A percentile compares a stretch with the other conserved stretches of the same genome.
phyloP scores from a whole-genome alignment of 2,113 vertebrate genomes.

The Ochotona princeps region DNA sequence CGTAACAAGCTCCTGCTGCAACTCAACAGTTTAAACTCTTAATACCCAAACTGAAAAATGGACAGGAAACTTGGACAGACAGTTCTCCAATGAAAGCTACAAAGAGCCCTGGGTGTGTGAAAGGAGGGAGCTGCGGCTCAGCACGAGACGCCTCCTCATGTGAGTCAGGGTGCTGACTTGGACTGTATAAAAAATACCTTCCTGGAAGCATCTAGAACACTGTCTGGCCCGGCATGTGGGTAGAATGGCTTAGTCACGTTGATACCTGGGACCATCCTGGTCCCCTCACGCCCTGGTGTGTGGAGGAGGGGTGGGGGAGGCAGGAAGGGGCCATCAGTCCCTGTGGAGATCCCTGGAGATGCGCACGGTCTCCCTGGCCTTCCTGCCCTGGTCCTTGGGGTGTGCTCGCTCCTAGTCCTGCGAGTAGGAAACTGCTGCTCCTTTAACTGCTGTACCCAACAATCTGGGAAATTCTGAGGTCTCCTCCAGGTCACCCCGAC shows the following conservation, averaged over 20 bases:
- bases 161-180: too few species aligned
- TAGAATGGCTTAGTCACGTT: neutral
- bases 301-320: neutral
- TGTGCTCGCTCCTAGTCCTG: too few species aligned
- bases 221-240: neutral
- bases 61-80: neutral
- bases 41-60: neutral
- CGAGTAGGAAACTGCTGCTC: neutral
- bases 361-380: neutral
- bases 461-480: neutral
- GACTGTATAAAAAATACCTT: neutral
- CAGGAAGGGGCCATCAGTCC: too few species aligned
- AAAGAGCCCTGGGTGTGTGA: too few species aligned
- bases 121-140: accelerated
- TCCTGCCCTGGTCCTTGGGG: neutral
- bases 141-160: too few species aligned
- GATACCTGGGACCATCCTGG: neutral
- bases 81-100: neutral
- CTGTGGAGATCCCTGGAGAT: neutral
- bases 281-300: neutral
- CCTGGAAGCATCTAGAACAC: neutral
- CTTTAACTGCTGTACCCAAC: neutral
- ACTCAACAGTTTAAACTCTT: neutral
- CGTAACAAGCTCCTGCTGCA: too few species aligned
- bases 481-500: too few species aligned